A percentile compares a stretch with the other conserved stretches of the same genome.
Evolutionary conservation across 2,113 vertebrate species (phyloP).

Genomic region (Gracilinanus agilis): DNA sequence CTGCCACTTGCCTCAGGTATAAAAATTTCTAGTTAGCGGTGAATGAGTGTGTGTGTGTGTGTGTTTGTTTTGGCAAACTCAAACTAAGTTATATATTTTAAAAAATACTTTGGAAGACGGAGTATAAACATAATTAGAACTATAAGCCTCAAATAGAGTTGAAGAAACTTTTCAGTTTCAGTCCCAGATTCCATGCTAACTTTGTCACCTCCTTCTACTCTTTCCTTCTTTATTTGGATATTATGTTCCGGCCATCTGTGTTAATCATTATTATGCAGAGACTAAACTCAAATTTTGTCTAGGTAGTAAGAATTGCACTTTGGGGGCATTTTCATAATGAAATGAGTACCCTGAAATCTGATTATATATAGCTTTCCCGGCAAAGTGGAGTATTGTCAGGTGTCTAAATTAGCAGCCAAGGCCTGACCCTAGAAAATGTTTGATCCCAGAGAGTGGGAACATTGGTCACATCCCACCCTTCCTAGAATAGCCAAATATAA

Average conservation of each 20-base stretch:
- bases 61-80: conserved; percentile 26
- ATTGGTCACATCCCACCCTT: background rate
- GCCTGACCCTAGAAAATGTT: background rate
- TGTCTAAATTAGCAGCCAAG: background rate
- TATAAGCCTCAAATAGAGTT: conserved; percentile 37
- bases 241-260: background rate
- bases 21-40: background rate
- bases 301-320: conserved; percentile 3
- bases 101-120: conserved; percentile 5
- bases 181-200: conserved; percentile 21
- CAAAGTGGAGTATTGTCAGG: background rate
- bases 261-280: conserved; percentile 30
- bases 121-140: conserved; percentile 31
- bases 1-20: background rate
- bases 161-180: conserved; percentile 9
- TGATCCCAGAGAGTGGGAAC: background rate
- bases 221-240: conserved; percentile 23
- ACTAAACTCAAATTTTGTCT: background rate
- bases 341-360: background rate
- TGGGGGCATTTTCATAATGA: background rate
- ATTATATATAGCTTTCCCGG: background rate
- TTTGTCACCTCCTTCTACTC: conserved; percentile 11
- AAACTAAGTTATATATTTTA: conserved; percentile 22
- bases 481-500: background rate
- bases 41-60: background rate